Evolutionary conservation across 2,888 invertebrate species (phyloP), one percentile per base, ranked within the genome.

Genomic region (Nemotelus pantherinus): DNA sequence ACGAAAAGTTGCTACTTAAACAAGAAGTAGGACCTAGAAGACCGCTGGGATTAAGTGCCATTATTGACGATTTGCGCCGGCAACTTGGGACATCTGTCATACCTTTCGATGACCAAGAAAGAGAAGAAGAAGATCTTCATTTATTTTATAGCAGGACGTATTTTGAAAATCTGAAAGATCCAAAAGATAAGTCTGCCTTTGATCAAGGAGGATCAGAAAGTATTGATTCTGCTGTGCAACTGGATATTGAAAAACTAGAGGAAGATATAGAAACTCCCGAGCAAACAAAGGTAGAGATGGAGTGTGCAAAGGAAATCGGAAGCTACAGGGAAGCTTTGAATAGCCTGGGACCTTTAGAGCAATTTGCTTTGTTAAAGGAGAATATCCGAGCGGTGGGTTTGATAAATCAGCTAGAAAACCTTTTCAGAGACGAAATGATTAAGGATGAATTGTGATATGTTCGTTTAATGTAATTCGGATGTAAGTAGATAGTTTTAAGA

Each of bases 261-360:
- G 53, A 53, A 6, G 53, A 10, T 10, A 6, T 9, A 7, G 6
- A 6, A 7, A 10, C 6, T 10, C 7, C 53, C 10, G 53, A 53
- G 10, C n/a, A 9, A 44, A 5, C 9, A 7, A 39, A 9, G 4
- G 47, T 45, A 6, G 53, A 53, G 10, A 1, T 10, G 7, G 10
- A 53, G 7, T 53, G 6, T 6, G 65, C 53, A 2, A 53, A 72
- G n/a, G 43, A 48, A 58, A 72, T 72, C n/a, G 47, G 60, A 2
- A 47, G 47, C 50, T 79, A 79, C 39, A 53, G 55, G 43, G 67
- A 79, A 47, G 79, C 79, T 0, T 58, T 77, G 43, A 79, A 55
- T n/a, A 45, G 48, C 6, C 57, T 79, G 68, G 70, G 45, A 7
- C 74, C 74, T n/a, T 65, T 78, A 57, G 78, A 78, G 47, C 72